phyloP scores from a whole-genome alignment of 2,113 vertebrate genomes.

The Nematolebias whitei region DNA sequence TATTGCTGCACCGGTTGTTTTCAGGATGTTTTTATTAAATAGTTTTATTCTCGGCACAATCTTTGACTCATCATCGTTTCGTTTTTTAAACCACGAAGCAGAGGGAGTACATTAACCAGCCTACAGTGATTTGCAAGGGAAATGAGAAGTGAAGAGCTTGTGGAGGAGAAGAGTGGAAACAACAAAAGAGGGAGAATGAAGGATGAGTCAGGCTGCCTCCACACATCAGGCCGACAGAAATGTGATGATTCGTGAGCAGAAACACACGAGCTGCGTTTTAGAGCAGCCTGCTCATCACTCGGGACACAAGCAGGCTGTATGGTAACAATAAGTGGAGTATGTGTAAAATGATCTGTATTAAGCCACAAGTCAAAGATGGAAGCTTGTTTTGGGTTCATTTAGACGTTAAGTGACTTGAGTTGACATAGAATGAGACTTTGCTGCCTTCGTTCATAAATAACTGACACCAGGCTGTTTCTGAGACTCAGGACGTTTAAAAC shows the following conservation, averaged over 20 bases:
- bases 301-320: too few species aligned
- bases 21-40: neutral
- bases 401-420: neutral
- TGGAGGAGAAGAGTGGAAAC: neutral
- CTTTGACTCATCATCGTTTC: neutral
- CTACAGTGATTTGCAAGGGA: conserved; percentile 36
- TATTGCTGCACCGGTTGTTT: too few species aligned
- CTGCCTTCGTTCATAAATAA: conserved; percentile 2
- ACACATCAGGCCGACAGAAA: neutral
- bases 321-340: too few species aligned
- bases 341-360: too few species aligned
- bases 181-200: neutral
- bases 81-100: neutral
- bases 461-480: neutral
- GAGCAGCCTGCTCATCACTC: too few species aligned
- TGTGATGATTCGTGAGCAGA: neutral
- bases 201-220: neutral
- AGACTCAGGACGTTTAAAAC: conserved; percentile 3
- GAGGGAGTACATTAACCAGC: neutral
- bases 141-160: conserved; percentile 11
- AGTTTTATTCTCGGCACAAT: neutral
- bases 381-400: neutral
- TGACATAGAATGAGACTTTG: conserved; percentile 6
- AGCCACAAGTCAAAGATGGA: too few species aligned
- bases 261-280: neutral